Evolutionary conservation across 1,140 invertebrate genomes (phyloP), one percentile per base, ranked within the genome.

Genomic region (Cherax destructor): DNA sequence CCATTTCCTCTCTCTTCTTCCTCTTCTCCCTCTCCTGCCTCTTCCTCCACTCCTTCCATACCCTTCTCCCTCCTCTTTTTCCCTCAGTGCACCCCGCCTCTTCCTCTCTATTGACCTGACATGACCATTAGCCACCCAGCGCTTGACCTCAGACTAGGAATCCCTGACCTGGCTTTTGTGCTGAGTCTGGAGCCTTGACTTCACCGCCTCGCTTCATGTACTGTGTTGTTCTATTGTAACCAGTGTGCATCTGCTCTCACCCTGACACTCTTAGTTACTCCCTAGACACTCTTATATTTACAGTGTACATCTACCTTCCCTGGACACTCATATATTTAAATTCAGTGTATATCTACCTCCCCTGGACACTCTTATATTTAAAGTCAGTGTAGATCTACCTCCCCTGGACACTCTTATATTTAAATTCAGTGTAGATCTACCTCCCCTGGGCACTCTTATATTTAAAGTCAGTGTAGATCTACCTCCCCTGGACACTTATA

Each of bases 151-250:
- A 69, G 47, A 83, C 49, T 83, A 49, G 61, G 81, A 21, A 16
- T 11, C 61, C 59, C 5, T 83, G 81, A 69, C 81, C 81, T 83
- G 81, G 30, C 24, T 69, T 61, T 65, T 65, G 24, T 83, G 18
- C n/a, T 4, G 5, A 7, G 21, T 69, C 84, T 77, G 30, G 47
- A 50, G 24, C 72, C 50, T 41, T 76, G 49, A 77, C 84, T 86
- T 76, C 47, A 52, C 77, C 24, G 30, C 5, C n/a, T 85, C 74
- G 24, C 61, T 83, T 3, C 16, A 9, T 65, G 18, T 65, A 6
- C 16, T 11, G 16, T 5, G 13, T 18, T 65, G 61, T 65, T 16
- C 13, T 21, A 59, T 59, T 59, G 56, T 59, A 41, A 2, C 30
- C 13, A 65, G 61, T 6, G 21, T 21, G 13, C 61, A 21, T 11